Conservation (phyloP, 2,113 vertebrate species). For the Halcyon senegalensis region DNA sequence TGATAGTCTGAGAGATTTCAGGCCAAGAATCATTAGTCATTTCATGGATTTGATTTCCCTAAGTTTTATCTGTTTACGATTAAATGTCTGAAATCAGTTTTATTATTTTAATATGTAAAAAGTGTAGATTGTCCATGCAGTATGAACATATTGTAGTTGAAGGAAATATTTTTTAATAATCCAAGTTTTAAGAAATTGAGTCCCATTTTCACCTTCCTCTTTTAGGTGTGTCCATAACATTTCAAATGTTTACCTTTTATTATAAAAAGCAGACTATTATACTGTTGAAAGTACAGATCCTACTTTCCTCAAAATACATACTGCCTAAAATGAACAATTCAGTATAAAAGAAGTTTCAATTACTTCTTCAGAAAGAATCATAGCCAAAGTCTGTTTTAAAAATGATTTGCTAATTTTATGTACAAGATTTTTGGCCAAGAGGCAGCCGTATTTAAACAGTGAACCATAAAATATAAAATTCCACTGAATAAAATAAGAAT, state of each 20-base stretch:
- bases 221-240: background rate
- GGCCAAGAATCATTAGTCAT: background rate
- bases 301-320: background rate
- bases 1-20: background rate
- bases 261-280: background rate
- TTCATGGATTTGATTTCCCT: background rate
- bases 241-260: background rate
- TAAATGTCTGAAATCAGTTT: background rate
- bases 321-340: background rate
- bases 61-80: background rate
- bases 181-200: fast-evolving
- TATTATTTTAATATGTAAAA: background rate
- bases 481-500: background rate
- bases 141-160: background rate
- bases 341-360: background rate
- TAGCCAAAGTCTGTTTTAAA: background rate
- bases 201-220: background rate
- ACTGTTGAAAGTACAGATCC: background rate
- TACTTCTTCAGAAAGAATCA: background rate
- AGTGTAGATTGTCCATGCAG: background rate
- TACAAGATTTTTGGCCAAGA: background rate
- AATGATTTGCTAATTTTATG: background rate
- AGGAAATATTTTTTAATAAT: background rate
- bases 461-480: background rate
- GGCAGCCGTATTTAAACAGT: background rate